Base-by-base conservation (phyloP, 2,888 invertebrate genomes). In the Thera britannica region DNA sequence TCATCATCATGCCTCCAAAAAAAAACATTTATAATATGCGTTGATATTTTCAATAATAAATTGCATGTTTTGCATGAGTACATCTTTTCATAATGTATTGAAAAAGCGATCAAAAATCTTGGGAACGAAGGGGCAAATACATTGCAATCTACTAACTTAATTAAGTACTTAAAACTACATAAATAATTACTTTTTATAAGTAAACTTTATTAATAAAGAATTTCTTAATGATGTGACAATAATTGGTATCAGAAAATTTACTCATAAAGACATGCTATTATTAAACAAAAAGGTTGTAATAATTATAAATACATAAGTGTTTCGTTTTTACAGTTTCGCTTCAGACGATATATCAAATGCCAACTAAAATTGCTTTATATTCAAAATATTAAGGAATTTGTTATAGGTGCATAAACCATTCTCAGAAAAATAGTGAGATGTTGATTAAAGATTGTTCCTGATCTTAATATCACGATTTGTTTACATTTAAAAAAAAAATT, bases 301-400 rank as follows among this genome's bases (percentile, higher is more conserved):
- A 23, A 58, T 58, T 58, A 58, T 58, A 48, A 48, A 58, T 38
- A 38, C 3, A 5, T 34, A 48, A 7, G 35, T 48, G n/a, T 48
- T 35, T 23, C 9, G 6, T 48, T 48, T 23, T 34, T 48, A 58
- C 58, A 48, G 48, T 4, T 46, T 46, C 48, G 48, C 11, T 58
- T 3, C 57, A 34, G 34, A 46, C 23, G 48, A 23, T 23, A 23
- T 23, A 23, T 23, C 23, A 23, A 58, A 58, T 61, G n/a, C 62
- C 62, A 55, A 62, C 62, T n/a, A 46, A 12, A 12, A 8, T 60
- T 60, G 62, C 23, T 36, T 35, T 62, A 54, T 23, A 61, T 61
- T 54, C 38, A 38, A 38, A 4, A 38, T 38, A 4, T 0, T 38
- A 5, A 38, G 38, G 5, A 5, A 3, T 4, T 5, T 38, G 38